Evolutionary conservation across 2,113 vertebrate genomes (phyloP), one percentile per base, ranked within the genome.

Genomic region (Rhodinocichla rosea): DNA sequence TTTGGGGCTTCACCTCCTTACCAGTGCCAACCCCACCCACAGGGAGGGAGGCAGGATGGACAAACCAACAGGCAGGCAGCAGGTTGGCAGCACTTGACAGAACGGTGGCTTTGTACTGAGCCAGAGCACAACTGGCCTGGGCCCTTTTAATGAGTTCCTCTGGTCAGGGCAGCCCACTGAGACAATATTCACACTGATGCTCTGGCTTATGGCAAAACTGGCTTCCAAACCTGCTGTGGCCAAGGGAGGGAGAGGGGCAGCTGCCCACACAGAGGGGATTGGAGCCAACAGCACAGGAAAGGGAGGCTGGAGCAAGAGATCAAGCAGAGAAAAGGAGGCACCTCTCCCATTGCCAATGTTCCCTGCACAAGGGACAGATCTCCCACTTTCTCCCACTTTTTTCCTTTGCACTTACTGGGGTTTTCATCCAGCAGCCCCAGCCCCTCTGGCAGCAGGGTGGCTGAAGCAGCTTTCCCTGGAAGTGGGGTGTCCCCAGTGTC

Each of bases 171-270:
- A 93, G 83, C 60, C 89, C 3, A 7, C 81, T 11, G 56, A 94
- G 91, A 93, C 92, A 92, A 69, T 81, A 95, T 83, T 93, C 91
- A 88, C 83, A 87, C 49, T 92, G 88, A 79, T 76, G 84, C 30
- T 78, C 1, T 0, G 63, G 64, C 86, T 97, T 94, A 97, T 95
- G 92, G 94, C 92, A 96, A 97, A 97, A 96, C 79, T 26, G 4
- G 84, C 89, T 94, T 69, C 90, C 92, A 87, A 71, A 87, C 40
- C 22, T 6, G 13, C 1, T 0, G 59, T 3, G 9, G 86, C 55
- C 35, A 22, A 82, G 47, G 47, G 39, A 82, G 23, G 52, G 65
- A 82, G 45, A 67, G 45, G 24, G n/a, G 77, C 3, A 16, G 65
- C 77, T 35, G 35, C 47, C 42, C 63, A 45, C 56, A 1, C 45